phyloP scores from a whole-genome alignment of 2,888 invertebrate genomes.

The Ormyrus nitidulus region DNA sequence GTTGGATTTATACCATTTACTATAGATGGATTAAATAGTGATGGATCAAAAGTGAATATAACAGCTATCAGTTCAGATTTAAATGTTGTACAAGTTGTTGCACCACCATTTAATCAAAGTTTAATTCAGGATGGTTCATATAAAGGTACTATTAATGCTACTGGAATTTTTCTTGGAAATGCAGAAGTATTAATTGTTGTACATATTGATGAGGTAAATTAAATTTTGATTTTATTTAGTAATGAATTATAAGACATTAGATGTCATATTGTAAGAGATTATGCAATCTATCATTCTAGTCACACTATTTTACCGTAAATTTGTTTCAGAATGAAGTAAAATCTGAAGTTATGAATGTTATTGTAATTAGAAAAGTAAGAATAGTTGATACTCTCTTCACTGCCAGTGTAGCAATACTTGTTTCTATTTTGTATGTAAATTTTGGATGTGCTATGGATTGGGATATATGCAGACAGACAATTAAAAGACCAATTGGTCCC shows the following conservation, averaged over 20 bases:
- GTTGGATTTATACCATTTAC: slow-evolving; percentile 74
- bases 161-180: slow-evolving; percentile 77
- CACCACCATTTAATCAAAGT: slow-evolving; percentile 46
- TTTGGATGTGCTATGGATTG: slow-evolving; percentile 93
- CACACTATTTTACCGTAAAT: background rate
- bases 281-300: background rate
- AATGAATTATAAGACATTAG: background rate
- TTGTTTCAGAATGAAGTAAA: slow-evolving; percentile 52
- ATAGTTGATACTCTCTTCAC: slow-evolving; percentile 86
- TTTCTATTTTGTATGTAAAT: slow-evolving; percentile 90
- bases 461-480: slow-evolving; percentile 80
- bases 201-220: slow-evolving; percentile 58
- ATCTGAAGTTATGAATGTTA: slow-evolving; percentile 74
- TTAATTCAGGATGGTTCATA: slow-evolving; percentile 57
- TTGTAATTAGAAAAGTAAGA: slow-evolving; percentile 80
- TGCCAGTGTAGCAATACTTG: slow-evolving; percentile 84
- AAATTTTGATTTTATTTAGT: slow-evolving; percentile 9
- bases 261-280: background rate
- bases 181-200: slow-evolving; percentile 62
- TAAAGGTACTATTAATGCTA: slow-evolving; percentile 73
- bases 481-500: slow-evolving; percentile 86
- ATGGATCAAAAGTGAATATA: slow-evolving; percentile 55
- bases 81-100: slow-evolving; percentile 60
- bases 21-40: slow-evolving; percentile 68
- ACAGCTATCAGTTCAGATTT: slow-evolving; percentile 58